Evolutionary conservation across 2,113 vertebrate species (phyloP), one percentile per base, ranked within the genome.

Genomic region (Tetrax tetrax): DNA sequence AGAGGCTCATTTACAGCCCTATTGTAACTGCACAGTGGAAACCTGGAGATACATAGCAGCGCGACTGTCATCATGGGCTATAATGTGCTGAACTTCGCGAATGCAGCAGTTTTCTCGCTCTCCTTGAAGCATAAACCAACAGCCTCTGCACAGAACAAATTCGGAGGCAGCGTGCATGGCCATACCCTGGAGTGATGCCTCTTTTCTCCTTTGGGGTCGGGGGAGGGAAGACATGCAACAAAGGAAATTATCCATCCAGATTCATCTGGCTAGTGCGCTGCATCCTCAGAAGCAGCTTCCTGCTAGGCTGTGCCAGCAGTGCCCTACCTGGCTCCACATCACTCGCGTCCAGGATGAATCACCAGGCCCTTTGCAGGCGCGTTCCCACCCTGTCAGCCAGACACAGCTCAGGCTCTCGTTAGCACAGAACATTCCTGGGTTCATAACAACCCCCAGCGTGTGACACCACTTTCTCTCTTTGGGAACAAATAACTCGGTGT

Each of bases 381-480:
- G 1, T 84, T 97, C 70, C 80, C 70, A 84, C 41, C 51, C 74
- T 63, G 86, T 43, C 91, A 95, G 41, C 77, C 70, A 82, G 93
- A 41, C 90, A 45, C 4, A 2, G 35, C 82, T 75, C 57, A 41
- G 57, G 56, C 24, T 68, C 28, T 83, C 3, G 0, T 70, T 48
- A 71, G 59, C 80, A 92, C 60, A 71, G 74, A 72, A 79, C 35
- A 59, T 79, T 83, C 80, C 75, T 1, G 0, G 64, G 28, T 75
- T 88, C 64, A 12, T n/a, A 77, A 57, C 56, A 86, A 21, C 53
- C 33, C 41, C 72, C 63, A 77, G 51, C 14, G 3, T 63, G 41
- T 4, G 10, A 47, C 71, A 93, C 41, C 60, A n/a, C 66, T 93
- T 95, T 74, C 45, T 90, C 57, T 81, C 54, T 63, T 90, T 0